Evolutionary conservation across 1,140 invertebrate species (phyloP), one percentile per base, ranked within the genome.

Genomic region (Anadara kagoshimensis): DNA sequence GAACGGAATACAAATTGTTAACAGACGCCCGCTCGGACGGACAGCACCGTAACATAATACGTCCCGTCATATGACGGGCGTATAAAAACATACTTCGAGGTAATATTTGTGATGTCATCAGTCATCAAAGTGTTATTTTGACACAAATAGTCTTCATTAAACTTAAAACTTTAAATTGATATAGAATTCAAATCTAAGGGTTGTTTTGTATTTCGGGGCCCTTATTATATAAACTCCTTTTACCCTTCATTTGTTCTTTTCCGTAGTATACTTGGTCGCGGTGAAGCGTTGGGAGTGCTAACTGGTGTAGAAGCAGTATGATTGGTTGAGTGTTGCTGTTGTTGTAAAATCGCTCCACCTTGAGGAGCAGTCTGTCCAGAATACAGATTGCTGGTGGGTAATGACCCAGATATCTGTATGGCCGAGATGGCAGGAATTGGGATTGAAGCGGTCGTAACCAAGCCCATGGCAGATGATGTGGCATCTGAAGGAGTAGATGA

Each of bases 201-300:
- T 36, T 36, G 2, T 7, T 36, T 36, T 51, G 16, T 22, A 18
- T 51, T 18, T 22, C 4, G 16, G 49, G 49, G 10, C 1, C 16
- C 16, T 51, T 51, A 4, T 18, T 4, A 18, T 51, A 18, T 4
- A 18, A 51, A 51, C 16, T 18, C 20, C 20, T 22, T 51, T 22
- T 79, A 91, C 91, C 87, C 88, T 69, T 93, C 92, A 78, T 91
- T 89, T 78, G 93, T 92, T 64, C 93, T 86, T 85, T 93, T 93
- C 67, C 93, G 88, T 26, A 93, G 85, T 83, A 94, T 93, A 80
- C 92, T 93, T 51, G 93, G 93, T 81, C 93, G 85, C 5, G 93
- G 93, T 45, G 93, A 93, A 24, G 93, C 91, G 75, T 92, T 93
- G 12, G 91, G 90, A 84, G 92, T 93, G 45, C 87, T 82, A 20